A percentile compares a stretch with the other conserved stretches of the same genome.
Evolutionary conservation across 2,888 invertebrate species (phyloP).

Genomic region (Sisyra nigra): DNA sequence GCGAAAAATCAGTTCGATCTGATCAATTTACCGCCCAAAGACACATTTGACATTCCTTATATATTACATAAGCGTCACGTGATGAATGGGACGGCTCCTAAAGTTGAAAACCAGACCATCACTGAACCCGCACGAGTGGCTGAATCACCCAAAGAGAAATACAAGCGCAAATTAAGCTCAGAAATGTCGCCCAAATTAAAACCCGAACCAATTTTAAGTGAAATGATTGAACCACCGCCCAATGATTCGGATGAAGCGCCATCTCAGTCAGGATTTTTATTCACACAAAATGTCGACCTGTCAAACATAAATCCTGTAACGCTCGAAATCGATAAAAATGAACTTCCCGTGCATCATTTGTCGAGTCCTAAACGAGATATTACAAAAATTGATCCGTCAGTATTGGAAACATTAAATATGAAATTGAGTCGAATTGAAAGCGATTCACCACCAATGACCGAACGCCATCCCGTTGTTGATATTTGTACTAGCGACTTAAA

Average conservation of each 20-base stretch:
- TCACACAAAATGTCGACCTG: constrained; percentile 58
- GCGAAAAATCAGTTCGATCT: constrained; percentile 28
- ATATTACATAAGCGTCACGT: constrained; percentile 70
- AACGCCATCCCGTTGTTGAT: constrained; percentile 32
- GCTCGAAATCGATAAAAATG: constrained; percentile 49
- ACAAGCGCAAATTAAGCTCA: constrained; percentile 20
- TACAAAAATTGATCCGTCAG: constrained; percentile 49
- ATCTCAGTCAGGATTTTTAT: constrained; percentile 44
- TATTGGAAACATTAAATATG: constrained; percentile 51
- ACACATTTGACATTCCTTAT: constrained; percentile 64
- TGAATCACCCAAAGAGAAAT: constrained; percentile 9
- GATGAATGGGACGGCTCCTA: constrained; percentile 66
- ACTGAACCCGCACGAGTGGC: constrained; percentile 10
- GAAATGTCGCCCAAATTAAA: constrained; percentile 47
- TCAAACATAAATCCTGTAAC: constrained; percentile 59
- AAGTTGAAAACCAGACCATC: constrained; percentile 19
- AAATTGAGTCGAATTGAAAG: constrained; percentile 62
- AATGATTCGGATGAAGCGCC: constrained; percentile 21
- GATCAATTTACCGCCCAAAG: constrained; percentile 30
- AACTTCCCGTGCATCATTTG: constrained; percentile 39
- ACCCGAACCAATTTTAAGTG: constrained; percentile 26
- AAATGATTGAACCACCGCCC: constrained; percentile 25
- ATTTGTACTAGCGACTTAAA: constrained; percentile 10
- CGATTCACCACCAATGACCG: constrained; percentile 58
- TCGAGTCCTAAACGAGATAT: constrained; percentile 57